These are phyloP conservation scores for Nasonia giraulti DNA, from an alignment of 1,140 invertebrate species.

Conservation along the genomic window DNA sequence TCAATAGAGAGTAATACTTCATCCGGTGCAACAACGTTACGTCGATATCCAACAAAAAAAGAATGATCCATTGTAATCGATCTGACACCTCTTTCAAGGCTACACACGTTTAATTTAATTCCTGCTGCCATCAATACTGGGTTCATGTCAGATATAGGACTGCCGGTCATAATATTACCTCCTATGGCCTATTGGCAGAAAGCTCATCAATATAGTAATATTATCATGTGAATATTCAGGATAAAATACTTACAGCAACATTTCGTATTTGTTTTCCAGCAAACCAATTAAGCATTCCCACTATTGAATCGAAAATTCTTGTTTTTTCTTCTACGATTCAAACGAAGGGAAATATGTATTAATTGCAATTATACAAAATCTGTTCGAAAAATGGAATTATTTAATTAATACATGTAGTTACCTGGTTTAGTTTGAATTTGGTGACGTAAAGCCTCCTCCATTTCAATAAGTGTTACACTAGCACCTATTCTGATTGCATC, in stretches of 20 bases:
- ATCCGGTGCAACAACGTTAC: conserved; percentile 83
- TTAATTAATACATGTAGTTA: conserved; percentile 45
- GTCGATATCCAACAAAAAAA: conserved; percentile 93
- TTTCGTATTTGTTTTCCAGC: conserved; percentile 95
- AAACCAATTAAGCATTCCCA: conserved; percentile 95
- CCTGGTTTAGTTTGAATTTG: conserved; percentile 76
- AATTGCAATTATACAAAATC: background rate
- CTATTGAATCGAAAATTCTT: conserved; percentile 82
- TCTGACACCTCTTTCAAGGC: conserved; percentile 74
- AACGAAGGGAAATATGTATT: too few species aligned
- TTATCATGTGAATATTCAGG: background rate
- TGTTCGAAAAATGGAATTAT: background rate
- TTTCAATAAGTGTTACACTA: conserved; percentile 84
- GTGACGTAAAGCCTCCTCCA: conserved; percentile 79
- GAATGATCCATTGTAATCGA: conserved; percentile 84
- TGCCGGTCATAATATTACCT: conserved; percentile 96
- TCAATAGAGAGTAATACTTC: conserved; percentile 89
- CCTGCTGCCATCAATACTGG: conserved; percentile 90
- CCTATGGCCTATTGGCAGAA: conserved; percentile 78
- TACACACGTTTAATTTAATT: conserved; percentile 68
- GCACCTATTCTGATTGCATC: conserved; percentile 84
- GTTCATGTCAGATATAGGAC: conserved; percentile 96
- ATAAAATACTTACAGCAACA: conserved; percentile 77
- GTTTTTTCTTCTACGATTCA: conserved; percentile 75
- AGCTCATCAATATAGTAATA: background rate